Conservation (phyloP, 2,888 invertebrate genomes). For the Hanleya hanleyi region DNA sequence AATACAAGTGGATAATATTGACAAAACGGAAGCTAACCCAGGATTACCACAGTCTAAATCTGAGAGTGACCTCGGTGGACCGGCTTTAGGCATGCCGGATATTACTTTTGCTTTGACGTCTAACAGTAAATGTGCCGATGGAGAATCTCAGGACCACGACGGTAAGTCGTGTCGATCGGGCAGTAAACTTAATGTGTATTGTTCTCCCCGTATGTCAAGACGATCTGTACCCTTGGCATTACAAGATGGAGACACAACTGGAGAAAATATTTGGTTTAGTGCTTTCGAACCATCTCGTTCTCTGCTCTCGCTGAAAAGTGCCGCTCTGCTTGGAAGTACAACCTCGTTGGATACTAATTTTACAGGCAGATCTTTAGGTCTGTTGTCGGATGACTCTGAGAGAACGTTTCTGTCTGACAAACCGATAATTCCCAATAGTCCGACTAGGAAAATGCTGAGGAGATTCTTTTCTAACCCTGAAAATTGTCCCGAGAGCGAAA, state of each 20-base stretch:
- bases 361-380: neutral
- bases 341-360: slow-evolving; percentile 5
- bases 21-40: neutral
- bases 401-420: slow-evolving; percentile 5
- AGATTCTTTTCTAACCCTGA: slow-evolving; percentile 8
- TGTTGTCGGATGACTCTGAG: slow-evolving; percentile 4
- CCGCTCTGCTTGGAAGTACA: neutral
- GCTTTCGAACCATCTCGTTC: slow-evolving; percentile 2
- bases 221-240: neutral
- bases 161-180: neutral
- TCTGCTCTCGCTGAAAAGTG: neutral
- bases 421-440: neutral
- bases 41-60: neutral
- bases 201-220: neutral
- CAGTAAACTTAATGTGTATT: slow-evolving; percentile 11
- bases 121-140: neutral
- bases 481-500: neutral
- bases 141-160: neutral
- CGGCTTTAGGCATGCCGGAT: neutral
- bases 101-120: neutral
- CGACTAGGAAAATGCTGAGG: neutral
- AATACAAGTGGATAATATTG: neutral
- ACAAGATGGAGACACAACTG: neutral
- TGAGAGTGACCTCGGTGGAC: neutral
- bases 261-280: neutral